Base-by-base conservation (phyloP, 2,888 invertebrate species). In the Sicus ferrugineus region DNA sequence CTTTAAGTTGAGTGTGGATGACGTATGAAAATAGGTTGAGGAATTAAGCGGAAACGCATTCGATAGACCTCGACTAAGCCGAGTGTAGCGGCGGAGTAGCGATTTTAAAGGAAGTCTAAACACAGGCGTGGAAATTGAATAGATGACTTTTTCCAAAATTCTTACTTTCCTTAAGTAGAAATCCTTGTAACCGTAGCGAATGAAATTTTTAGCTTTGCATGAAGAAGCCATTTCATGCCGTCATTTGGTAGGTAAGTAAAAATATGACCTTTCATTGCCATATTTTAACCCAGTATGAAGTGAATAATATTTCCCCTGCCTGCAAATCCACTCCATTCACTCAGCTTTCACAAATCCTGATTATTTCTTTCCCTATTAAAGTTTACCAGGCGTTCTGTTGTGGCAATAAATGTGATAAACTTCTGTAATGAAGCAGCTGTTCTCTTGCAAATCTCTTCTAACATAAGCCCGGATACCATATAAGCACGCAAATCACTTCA, bases 401-500 rank as follows among this genome's bases (percentile, higher is more conserved):
- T 16, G 50, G 48, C 54, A 38, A 58, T 50, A 48, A 59, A 31
- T 48, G 58, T 46, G 59, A 28, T 67, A 26, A 54, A 23, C 23
- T 19, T 11, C 31, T 30, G 16, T 21, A 19, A 21, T 23, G 30
- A 28, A 48, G 48, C 48, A 59, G n/a, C 34, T 67, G 59, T 21
- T 48, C n/a, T 31, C 28, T 16, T 21, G 11, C 21, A 67, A 59
- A 48, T 21, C 34, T 48, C 58, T 58, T 30, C 56, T 42, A 66
- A 58, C 19, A 28, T 34, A 21, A 19, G 14, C 23, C 9, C 34
- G n/a, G 4, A 58, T 30, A 50, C 31, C 21, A 23, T 7, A 71
- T 72, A 72, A 71, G 72, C 67, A 64, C 59, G 73, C 65, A 74
- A 74, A 74, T 72, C 73, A 66, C 67, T 66, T 73, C 70, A 73